Conservation (phyloP, 2,888 invertebrate genomes). For the Apamea monoglypha region DNA sequence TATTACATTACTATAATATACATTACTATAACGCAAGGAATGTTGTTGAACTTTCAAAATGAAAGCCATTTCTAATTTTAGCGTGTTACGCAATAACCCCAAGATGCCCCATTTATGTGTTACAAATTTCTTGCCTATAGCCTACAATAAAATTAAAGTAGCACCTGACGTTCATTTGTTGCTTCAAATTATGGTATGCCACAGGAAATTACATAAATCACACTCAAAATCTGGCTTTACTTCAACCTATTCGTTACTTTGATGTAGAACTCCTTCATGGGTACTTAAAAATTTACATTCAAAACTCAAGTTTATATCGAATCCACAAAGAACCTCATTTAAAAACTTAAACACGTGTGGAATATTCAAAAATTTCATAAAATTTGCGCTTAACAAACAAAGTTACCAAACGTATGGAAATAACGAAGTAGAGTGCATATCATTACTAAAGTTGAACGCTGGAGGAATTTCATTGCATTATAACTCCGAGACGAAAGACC, state of each 20-base stretch:
- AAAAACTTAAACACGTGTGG: conserved; percentile 6
- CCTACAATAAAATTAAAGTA: too few species aligned
- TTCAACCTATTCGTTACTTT: not conserved
- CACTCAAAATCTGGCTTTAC: not conserved
- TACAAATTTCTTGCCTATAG: too few species aligned
- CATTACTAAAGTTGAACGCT: conserved; percentile 44
- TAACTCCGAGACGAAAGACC: conserved; percentile 48
- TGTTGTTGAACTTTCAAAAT: too few species aligned
- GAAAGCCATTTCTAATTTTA: too few species aligned
- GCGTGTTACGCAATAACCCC: too few species aligned
- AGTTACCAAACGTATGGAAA: conserved; percentile 31
- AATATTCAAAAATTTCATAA: conserved; percentile 12
- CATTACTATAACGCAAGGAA: too few species aligned
- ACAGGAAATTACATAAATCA: too few species aligned
- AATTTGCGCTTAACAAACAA: conserved; percentile 20
- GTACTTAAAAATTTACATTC: not conserved
- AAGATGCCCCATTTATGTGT: too few species aligned
- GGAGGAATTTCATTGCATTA: conserved; percentile 53
- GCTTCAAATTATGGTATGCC: not conserved
- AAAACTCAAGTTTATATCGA: not conserved
- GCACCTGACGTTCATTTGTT: too few species aligned
- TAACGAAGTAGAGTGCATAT: conserved; percentile 44
- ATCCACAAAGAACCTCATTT: not conserved
- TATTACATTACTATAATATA: too few species aligned
- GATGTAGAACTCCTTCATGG: not conserved